Conservation (phyloP, 2,797 vertebrate genomes). For the Platyrinchus mystaceus region DNA sequence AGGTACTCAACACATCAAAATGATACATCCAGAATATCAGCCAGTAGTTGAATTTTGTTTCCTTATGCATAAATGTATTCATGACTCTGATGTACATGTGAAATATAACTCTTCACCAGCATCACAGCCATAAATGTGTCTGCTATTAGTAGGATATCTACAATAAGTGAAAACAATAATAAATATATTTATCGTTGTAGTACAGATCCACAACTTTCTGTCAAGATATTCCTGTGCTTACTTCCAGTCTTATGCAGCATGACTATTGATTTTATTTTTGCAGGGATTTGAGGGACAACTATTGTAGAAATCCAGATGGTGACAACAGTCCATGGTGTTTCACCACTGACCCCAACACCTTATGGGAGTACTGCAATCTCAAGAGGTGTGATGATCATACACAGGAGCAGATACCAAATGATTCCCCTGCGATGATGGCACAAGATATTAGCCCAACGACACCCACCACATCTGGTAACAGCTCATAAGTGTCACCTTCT, state of each 20-base stretch:
- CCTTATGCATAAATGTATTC: neutral
- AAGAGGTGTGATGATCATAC: slow-evolving; percentile 74
- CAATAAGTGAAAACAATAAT: neutral
- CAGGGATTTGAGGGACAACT: slow-evolving; percentile 87
- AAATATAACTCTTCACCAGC: neutral
- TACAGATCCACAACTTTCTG: neutral
- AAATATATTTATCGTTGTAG: neutral
- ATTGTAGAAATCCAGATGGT: slow-evolving; percentile 92
- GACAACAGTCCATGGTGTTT: slow-evolving; percentile 92
- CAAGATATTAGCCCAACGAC: neutral
- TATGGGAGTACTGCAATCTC: slow-evolving; percentile 91
- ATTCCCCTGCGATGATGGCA: neutral
- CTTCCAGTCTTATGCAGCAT: neutral
- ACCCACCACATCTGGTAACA: slow-evolving; percentile 49
- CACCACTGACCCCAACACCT: slow-evolving; percentile 83
- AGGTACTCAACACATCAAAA: neutral
- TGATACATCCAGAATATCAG: neutral
- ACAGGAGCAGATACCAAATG: neutral
- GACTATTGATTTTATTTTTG: neutral
- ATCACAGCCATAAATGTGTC: neutral
- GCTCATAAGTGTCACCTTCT: neutral
- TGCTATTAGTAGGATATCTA: neutral
- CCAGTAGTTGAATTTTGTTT: neutral
- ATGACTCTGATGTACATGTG: neutral
- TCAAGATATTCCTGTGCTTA: neutral